Conservation (phyloP, 2,888 invertebrate genomes). For the Dyspetes luteomarginatus region DNA sequence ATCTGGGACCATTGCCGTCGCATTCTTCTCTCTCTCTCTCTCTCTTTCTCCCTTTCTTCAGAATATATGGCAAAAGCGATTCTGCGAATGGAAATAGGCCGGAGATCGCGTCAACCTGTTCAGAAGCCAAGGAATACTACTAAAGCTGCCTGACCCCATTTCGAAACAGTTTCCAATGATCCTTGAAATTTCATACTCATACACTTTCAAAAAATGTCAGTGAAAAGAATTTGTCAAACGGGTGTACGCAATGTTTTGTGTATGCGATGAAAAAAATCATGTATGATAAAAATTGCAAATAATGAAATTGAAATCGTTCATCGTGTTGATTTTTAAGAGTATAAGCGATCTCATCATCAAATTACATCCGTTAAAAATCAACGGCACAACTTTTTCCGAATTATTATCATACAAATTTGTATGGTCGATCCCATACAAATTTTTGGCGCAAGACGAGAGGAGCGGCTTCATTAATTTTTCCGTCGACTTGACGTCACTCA, state of each 20-base stretch:
- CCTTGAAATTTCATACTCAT: too few relatives aligned
- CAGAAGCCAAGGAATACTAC: neutral
- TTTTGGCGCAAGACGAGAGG: slow-evolving; percentile 31
- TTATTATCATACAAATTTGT: slow-evolving; percentile 20
- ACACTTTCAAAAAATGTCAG: too few relatives aligned
- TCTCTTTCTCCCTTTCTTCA: neutral
- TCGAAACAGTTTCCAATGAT: neutral
- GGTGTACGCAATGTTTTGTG: neutral
- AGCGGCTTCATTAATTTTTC: slow-evolving; percentile 65
- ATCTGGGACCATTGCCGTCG: slow-evolving; percentile 33
- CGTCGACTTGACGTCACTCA: slow-evolving; percentile 40
- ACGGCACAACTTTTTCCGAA: neutral
- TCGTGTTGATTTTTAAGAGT: neutral
- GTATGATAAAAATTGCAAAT: neutral
- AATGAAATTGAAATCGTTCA: neutral
- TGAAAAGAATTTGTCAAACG: too few relatives aligned
- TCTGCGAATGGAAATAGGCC: slow-evolving; percentile 19
- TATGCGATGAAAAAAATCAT: neutral
- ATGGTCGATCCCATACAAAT: slow-evolving; percentile 30
- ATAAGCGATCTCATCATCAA: neutral
- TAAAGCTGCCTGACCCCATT: neutral
- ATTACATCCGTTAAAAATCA: neutral
- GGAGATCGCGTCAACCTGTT: slow-evolving; percentile 13
- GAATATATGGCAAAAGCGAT: slow-evolving; percentile 13
- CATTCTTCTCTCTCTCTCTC: slow-evolving; percentile 8